These are phyloP conservation scores for Gymnoscelis rufifasciata DNA, from an alignment of 2,888 invertebrate species.

Conservation along the genomic window DNA sequence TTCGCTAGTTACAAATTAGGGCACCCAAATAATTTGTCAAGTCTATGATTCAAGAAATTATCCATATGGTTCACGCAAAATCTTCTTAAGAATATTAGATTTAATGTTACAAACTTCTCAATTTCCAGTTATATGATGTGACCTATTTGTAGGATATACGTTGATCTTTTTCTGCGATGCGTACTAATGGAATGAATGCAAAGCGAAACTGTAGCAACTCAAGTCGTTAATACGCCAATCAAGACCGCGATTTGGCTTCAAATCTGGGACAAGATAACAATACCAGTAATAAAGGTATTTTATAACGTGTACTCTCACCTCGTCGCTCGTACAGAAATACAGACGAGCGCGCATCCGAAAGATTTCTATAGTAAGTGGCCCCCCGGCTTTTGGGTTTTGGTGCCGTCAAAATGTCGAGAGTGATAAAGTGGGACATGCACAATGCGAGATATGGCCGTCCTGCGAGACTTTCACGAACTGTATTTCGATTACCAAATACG, in stretches of 20 bases:
- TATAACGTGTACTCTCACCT: constrained; percentile 42
- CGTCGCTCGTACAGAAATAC: constrained; percentile 31
- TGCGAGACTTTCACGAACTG: constrained; percentile 76
- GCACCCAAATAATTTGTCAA: constrained; percentile 11
- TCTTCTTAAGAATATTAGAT: neutral
- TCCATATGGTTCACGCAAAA: neutral
- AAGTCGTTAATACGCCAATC: constrained; percentile 65
- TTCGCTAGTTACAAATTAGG: constrained; percentile 9
- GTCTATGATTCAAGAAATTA: constrained; percentile 1
- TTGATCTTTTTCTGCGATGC: too few species aligned
- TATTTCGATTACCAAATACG: constrained; percentile 77
- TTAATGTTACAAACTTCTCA: neutral
- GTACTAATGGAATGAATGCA: constrained; percentile 59
- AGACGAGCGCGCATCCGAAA: constrained; percentile 47
- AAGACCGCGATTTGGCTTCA: constrained; percentile 68
- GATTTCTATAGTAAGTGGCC: constrained; percentile 56
- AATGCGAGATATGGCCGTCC: constrained; percentile 70
- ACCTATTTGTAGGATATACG: too few species aligned
- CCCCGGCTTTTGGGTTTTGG: constrained; percentile 64
- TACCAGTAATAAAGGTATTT: constrained; percentile 29
- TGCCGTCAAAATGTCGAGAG: constrained; percentile 70
- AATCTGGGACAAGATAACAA: constrained; percentile 68
- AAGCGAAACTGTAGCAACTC: constrained; percentile 70
- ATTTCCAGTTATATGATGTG: too few species aligned
- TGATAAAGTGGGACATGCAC: constrained; percentile 66